Base-by-base conservation (phyloP, 2,797 vertebrate species). In the Tangara arthus region DNA sequence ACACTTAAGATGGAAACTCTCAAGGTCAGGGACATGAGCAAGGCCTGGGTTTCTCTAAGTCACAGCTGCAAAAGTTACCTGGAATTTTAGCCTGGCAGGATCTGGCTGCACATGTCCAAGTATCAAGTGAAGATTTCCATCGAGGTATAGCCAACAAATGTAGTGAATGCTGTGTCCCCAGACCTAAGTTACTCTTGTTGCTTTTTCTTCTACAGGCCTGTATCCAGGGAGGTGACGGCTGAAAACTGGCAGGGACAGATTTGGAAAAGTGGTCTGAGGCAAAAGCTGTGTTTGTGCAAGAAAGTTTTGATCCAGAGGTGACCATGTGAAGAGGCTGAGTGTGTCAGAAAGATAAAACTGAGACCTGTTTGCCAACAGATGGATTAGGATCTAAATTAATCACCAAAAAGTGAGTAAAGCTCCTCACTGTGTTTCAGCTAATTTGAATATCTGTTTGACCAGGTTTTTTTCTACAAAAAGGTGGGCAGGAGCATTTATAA, bases 401-500 rank as follows among this genome's bases (percentile, higher is more conserved):
- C 27, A 21, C 44, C 47, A 10, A 30, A 34, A 47, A 24, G 81
- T 34, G 47, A 82, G 87, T 84, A 3, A 63, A 41, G 26, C 12
- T 13, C 5, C 30, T 30, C 50, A 34, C 22, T 4, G 24, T 46
- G 37, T 83, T 87, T 72, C 46, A 47, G 39, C 37, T 60, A 11
- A 80, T 68, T 86, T 93, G 17, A 85, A 3, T 32, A 56, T 59
- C 70, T 92, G 41, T 18, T 56, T 35, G 35, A 28, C 5, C 1
- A 11, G 2, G 0, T 2, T 41, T 53, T 68, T 81, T 87, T n/a
- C 27, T n/a, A n/a, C 20, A 39, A 72, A 94, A 79, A 95, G 95
- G 89, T 84, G 91, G 61, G 11, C 65, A 65, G 86, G 82, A 89
- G 18, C 21, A 39, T 28, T 66, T 82, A 82, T 90, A 63, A 81